Evolutionary conservation across 1,140 invertebrate species (phyloP), one percentile per base, ranked within the genome.

Genomic region (Eupristina koningsbergeri): DNA sequence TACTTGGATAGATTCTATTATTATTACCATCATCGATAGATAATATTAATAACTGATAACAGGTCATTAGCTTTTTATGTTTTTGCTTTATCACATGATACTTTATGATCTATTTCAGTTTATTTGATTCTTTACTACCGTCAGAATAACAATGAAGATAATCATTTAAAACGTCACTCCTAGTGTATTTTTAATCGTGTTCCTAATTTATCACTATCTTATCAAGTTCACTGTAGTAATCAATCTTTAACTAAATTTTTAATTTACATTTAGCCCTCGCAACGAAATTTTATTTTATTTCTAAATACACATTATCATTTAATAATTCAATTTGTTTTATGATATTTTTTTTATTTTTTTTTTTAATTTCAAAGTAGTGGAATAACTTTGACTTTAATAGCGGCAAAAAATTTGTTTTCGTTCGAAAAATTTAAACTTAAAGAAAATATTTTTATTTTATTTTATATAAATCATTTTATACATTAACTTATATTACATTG

Each of bases 41-140:
- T 64, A 64, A 64, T 64, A 34, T 34, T 34, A 64, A 64, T 64
- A 64, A 15, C 61, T 34, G 61, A 64, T 64, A 61, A 61, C 22
- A 31, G 61, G 61, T 64, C 61, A 34, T 64, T 64, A 64, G 61
- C 29, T 31, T 64, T 31, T 1, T 64, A 64, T 64, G n/a, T 34
- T 64, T 29, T 34, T 34, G 31, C 31, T 64, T 29, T 64, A 64
- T 64, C 31, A 64, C 3, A 34, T 34, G 34, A 31, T 34, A 64
- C 34, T 29, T 34, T 34, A 34, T 17, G 61, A 31, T 64, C 17
- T 34, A 64, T 34, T 64, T 64, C n/a, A 34, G 29, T 34, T 64
- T 26, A 63, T 29, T 63, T 13, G 58, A 29, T 63, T 3, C 26
- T 29, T 63, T 63, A 29, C 26, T n/a, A 29, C n/a, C 7, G 29